A percentile compares a stretch with the other conserved stretches of the same genome.
Evolutionary conservation across 2,113 vertebrate species (phyloP).

Genomic region (Gavialis gangeticus): DNA sequence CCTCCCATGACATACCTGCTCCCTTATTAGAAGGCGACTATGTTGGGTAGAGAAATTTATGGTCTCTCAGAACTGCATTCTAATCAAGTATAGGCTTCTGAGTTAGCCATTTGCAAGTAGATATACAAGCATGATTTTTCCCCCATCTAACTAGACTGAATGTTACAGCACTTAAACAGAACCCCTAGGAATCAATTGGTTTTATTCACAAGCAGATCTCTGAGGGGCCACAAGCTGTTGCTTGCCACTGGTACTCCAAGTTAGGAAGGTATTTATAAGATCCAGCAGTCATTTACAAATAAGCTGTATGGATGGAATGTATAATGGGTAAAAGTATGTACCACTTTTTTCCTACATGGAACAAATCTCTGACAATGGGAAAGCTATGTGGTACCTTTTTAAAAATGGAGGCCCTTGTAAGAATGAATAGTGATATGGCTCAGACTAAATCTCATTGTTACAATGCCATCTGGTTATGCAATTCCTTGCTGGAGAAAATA

Average conservation of each 20-base stretch:
- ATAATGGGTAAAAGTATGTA: constrained; percentile 30
- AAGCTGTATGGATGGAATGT: constrained; percentile 6
- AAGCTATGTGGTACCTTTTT: neutral
- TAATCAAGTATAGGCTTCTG: neutral
- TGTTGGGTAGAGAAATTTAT: neutral
- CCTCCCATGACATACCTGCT: neutral
- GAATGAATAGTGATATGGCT: neutral
- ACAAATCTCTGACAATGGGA: neutral
- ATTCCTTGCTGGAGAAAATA: constrained; percentile 1
- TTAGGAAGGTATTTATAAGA: constrained; percentile 24
- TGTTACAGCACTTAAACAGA: neutral
- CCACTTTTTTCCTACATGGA: neutral
- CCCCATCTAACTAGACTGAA: neutral
- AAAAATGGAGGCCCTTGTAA: constrained; percentile 1
- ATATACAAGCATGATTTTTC: neutral
- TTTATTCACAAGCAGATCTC: constrained; percentile 48
- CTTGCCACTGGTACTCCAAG: constrained; percentile 5
- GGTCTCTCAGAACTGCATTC: neutral
- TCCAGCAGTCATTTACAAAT: constrained; percentile 10
- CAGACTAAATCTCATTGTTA: constrained; percentile 18
- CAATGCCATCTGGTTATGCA: neutral
- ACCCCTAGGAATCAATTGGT: constrained; percentile 19
- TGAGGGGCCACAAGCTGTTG: neutral
- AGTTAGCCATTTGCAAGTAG: constrained; percentile 28
- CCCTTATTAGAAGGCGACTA: neutral